phyloP scores from a whole-genome alignment of 2,113 vertebrate species.

The Dipodomys spectabilis region DNA sequence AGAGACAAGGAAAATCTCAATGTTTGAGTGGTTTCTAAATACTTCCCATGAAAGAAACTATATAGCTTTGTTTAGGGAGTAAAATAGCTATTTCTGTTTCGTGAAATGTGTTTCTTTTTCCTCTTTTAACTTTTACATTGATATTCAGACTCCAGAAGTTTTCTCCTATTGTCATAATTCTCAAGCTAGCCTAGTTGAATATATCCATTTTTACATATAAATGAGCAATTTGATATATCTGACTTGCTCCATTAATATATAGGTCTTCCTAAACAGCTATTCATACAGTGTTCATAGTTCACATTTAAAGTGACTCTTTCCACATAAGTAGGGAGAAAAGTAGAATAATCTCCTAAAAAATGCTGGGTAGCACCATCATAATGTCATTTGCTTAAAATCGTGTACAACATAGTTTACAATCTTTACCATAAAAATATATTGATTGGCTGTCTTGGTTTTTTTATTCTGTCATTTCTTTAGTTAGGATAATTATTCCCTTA shows the following conservation, averaged over 20 bases:
- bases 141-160: neutral
- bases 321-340: neutral
- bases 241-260: neutral
- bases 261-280: neutral
- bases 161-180: neutral
- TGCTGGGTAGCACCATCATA: neutral
- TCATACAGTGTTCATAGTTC: neutral
- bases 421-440: neutral
- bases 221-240: too few relatives aligned
- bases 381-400: neutral
- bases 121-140: neutral
- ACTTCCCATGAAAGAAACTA: neutral
- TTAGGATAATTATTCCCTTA: neutral
- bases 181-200: neutral
- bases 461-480: neutral
- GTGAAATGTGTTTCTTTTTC: neutral
- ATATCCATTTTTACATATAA: neutral
- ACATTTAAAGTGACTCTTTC: neutral
- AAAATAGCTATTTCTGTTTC: slow-evolving; percentile 19
- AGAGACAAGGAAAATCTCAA: slow-evolving; percentile 29
- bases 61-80: neutral
- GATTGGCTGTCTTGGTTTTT: neutral
- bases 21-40: slow-evolving; percentile 2
- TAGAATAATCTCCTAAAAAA: neutral
- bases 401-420: neutral